Base-by-base conservation (phyloP, 2,797 vertebrate genomes). In the Mormyrus hasselquistii region DNA sequence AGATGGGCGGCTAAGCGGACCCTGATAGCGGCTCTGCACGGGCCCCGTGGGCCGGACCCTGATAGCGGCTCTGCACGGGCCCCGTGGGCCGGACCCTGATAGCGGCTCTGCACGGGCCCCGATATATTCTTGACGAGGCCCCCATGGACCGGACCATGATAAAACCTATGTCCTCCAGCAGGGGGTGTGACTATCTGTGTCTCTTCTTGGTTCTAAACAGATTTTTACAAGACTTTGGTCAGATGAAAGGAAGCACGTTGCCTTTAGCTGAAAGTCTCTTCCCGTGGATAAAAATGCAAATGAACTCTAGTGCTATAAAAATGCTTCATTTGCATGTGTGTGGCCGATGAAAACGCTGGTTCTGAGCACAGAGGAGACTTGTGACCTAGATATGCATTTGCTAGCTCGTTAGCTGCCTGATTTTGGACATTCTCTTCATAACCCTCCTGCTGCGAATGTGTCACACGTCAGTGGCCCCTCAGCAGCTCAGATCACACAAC, bases 1-100 rank as follows among this genome's bases (percentile, higher is more conserved):
- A 94, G 73, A 79, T 44, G 25, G 73, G 34, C 73, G 19, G 73
- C 62, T 69, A 29, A 34, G 29, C 10, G 14, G 38, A 73, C 10
- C 34, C 10, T 73, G 29, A 6, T 4, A 73, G 12, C 22, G 2
- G 1, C 2, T 65, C 59, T 0, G 2, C 2, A 1, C n/a, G 22
- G 62, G 3, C 9, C 4, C 55, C 19, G 0, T 57, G 55, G 19
- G 55, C 12, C 2, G 12, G 50, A 53, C 12, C 50, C 50, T 59
- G 19, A n/a, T 5, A 65, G 22, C n/a, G 22, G 22, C 53, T 55
- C 4, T 1, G 52, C 4, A 0, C 53, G 0, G 53, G 53, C 4
- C 53, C 53, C 0, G 0, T 8, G 2, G 57, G n/a, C 2, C 2
- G 1, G 57, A 59, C 57, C 57, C 6, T 22, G 0, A 0, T 2